Percentiles rank a stretch among this genome's conserved stretches.
Conservation (phyloP, 2,113 vertebrate species). For the Pseudorasbora parva region DNA sequence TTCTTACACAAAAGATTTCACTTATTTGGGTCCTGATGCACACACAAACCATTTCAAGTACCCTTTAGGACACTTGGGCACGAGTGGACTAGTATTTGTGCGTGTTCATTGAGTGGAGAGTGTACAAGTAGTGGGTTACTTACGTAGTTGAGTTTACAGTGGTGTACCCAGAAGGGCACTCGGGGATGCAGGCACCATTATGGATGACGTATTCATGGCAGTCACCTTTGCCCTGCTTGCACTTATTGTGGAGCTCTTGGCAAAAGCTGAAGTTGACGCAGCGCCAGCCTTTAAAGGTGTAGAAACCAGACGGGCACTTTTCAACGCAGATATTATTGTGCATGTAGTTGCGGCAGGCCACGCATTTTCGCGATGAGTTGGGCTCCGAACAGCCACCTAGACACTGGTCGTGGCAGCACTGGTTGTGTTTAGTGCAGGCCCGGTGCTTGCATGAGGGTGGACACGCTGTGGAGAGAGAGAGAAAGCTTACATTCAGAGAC, state of each 20-base stretch:
- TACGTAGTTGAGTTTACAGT: constrained; percentile 90
- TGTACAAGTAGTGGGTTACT: constrained; percentile 67
- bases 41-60: not conserved
- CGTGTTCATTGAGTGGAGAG: not conserved
- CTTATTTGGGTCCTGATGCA: not conserved
- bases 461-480: constrained; percentile 78
- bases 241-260: constrained; percentile 87
- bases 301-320: constrained; percentile 81
- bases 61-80: not conserved
- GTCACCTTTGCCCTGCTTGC: constrained; percentile 73
- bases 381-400: constrained; percentile 87
- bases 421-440: constrained; percentile 82
- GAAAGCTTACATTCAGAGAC: not conserved
- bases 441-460: constrained; percentile 84
- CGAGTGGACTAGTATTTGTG: not conserved
- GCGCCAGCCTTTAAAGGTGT: constrained; percentile 89
- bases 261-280: constrained; percentile 89
- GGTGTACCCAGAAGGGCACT: constrained; percentile 92
- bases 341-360: constrained; percentile 87
- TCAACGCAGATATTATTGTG: constrained; percentile 81
- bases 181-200: constrained; percentile 84
- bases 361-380: constrained; percentile 77
- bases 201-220: constrained; percentile 90
- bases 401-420: constrained; percentile 92
- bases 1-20: not conserved